These are phyloP conservation scores for Criorhina ranunculi DNA, from an alignment of 2,888 invertebrate genomes.

Conservation along the genomic window DNA sequence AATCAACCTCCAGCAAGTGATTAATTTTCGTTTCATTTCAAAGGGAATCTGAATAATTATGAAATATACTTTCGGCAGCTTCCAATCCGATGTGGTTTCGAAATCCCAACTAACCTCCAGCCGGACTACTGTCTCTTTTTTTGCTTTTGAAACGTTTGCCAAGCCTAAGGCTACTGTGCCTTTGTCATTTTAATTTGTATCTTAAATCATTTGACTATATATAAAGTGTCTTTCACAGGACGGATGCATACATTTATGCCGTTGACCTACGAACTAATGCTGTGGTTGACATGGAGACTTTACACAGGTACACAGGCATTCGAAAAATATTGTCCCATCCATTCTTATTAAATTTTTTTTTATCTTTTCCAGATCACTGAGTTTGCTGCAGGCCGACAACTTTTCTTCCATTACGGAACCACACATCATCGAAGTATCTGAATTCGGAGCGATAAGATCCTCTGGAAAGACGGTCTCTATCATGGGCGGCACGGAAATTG, in stretches of 20 bases:
- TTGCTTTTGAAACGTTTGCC: not conserved
- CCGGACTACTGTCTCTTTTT: slow-evolving; percentile 14
- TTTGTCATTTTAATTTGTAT: slow-evolving; percentile 27
- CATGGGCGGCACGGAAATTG: slow-evolving; percentile 90
- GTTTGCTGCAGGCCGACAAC: slow-evolving; percentile 78
- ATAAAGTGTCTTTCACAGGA: slow-evolving; percentile 86
- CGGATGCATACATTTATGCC: slow-evolving; percentile 94
- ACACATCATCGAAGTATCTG: slow-evolving; percentile 87
- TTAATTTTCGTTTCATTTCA: slow-evolving; percentile 40
- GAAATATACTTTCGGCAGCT: slow-evolving; percentile 34
- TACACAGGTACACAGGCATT: slow-evolving; percentile 88
- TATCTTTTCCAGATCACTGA: slow-evolving; percentile 86
- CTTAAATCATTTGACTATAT: slow-evolving; percentile 22
- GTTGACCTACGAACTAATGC: slow-evolving; percentile 92
- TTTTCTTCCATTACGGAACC: slow-evolving; percentile 86
- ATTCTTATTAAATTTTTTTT: slow-evolving; percentile 19
- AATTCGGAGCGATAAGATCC: slow-evolving; percentile 82
- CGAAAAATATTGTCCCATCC: not conserved
- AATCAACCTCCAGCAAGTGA: slow-evolving; percentile 48
- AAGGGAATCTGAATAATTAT: slow-evolving; percentile 46
- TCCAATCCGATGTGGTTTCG: slow-evolving; percentile 6
- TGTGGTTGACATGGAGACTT: slow-evolving; percentile 91
- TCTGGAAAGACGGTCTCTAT: slow-evolving; percentile 81
- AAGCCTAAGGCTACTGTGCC: slow-evolving; percentile 1
- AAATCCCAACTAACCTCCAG: not conserved